Percentiles rank a stretch among this genome's conserved stretches.
These are phyloP conservation scores for Tragelaphus scriptus DNA, from an alignment of 2,113 vertebrate species.

Conservation along the genomic window DNA sequence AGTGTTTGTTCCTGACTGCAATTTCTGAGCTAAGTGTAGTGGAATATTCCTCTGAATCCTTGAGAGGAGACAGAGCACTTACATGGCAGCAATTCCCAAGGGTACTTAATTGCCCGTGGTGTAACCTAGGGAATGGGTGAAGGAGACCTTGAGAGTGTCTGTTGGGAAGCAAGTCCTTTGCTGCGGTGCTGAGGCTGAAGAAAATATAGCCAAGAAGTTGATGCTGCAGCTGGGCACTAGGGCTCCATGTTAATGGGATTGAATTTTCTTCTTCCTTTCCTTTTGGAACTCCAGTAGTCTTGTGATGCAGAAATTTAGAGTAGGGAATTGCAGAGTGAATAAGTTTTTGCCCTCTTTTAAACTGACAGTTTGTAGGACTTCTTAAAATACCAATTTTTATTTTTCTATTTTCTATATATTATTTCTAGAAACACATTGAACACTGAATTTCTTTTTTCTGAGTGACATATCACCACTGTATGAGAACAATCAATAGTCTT, in stretches of 20 bases:
- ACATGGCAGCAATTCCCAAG: not conserved
- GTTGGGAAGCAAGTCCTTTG: not conserved
- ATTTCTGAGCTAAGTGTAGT: not conserved
- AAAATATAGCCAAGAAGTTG: not conserved
- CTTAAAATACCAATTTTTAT: not conserved
- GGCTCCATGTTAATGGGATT: not conserved
- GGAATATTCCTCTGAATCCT: not conserved
- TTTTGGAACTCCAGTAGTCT: not conserved
- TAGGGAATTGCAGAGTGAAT: not conserved
- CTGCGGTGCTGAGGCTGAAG: not conserved
- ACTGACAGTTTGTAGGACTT: not conserved
- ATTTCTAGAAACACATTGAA: slow-evolving; percentile 23
- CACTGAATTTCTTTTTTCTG: not conserved
- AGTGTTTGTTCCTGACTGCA: not conserved
- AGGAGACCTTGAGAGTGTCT: not conserved
- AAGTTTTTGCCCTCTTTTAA: slow-evolving; percentile 1
- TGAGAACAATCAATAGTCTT: not conserved
- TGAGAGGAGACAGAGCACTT: not conserved
- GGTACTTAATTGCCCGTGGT: not conserved
- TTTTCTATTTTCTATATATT: not conserved
- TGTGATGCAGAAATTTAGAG: not conserved
- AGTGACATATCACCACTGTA: not conserved
- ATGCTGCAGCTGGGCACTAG: not conserved
- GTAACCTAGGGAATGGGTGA: not conserved
- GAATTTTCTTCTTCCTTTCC: not conserved